Evolutionary conservation across 2,888 invertebrate species (phyloP), one percentile per base, ranked within the genome.

Genomic region (Muschampia plurimacula): DNA sequence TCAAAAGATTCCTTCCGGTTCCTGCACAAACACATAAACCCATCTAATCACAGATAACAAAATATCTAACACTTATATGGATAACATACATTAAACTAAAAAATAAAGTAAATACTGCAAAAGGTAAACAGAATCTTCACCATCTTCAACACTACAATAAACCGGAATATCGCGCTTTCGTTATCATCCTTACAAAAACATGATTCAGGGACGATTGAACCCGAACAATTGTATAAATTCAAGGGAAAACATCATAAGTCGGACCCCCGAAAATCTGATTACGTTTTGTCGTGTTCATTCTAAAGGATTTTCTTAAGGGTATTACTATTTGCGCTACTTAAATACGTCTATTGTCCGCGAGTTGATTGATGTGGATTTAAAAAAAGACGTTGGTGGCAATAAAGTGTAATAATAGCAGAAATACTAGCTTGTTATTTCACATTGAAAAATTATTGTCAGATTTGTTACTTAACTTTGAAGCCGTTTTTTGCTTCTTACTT

Each of bases 151-250:
- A n/a, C 65, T 49, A n/a, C 28, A 64, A 49, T 65, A 32, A 49
- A 65, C 49, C 4, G 32, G 32, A 49, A 44, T 10, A 8, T 9
- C 44, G 28, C 41, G 44, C 15, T 63, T 63, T 44, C 63, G 63
- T 65, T 15, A 41, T 32, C 32, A n/a, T 65, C 49, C 32, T 65
- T 32, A 65, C 65, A 64, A 46, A 46, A 65, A 65, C 65, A 65
- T 9, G 65, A 49, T 49, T 49, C 65, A 32, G 41, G 49, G n/a
- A 32, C 65, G 65, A 65, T 65, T 65, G 65, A 65, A 65, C 49
- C 49, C 32, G 65, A 65, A 65, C 65, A 65, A 65, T 65, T 65
- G 65, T 65, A 65, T 65, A 65, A 65, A 65, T 65, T 65, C 49
- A 65, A 65, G 65, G 44, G 65, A 49, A 49, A 65, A 65, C 65